phyloP scores from a whole-genome alignment of 2,113 vertebrate species.

The Bothrops jararaca region DNA sequence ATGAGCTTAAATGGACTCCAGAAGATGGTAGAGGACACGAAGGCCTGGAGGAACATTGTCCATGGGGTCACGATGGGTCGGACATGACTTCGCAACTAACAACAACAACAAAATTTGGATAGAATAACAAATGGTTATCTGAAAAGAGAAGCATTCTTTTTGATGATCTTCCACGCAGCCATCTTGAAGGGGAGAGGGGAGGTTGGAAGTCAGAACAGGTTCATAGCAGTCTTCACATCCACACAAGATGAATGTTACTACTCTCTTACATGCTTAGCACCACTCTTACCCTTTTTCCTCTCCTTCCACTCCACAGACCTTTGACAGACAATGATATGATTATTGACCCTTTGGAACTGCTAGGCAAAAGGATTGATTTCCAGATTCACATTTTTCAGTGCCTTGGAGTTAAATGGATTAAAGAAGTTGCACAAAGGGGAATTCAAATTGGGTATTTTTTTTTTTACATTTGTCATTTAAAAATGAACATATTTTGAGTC shows the following conservation, averaged over 20 bases:
- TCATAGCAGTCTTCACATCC: not conserved
- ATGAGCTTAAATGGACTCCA: too few relatives aligned
- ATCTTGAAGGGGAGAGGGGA: not conserved
- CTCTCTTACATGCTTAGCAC: not conserved
- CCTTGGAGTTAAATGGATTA: slow-evolving; percentile 82
- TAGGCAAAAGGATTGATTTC: slow-evolving; percentile 81
- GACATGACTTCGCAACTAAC: too few relatives aligned
- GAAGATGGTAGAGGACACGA: too few relatives aligned
- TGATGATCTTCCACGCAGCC: not conserved
- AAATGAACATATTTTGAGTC: not conserved
- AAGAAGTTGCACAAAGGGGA: slow-evolving; percentile 72
- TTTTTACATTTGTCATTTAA: not conserved
- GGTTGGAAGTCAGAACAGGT: not conserved
- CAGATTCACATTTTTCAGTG: slow-evolving; percentile 78
- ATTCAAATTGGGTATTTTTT: slow-evolving; percentile 77
- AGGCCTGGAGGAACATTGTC: too few relatives aligned
- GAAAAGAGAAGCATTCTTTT: not conserved
- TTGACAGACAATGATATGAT: slow-evolving; percentile 79
- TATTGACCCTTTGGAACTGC: slow-evolving; percentile 79
- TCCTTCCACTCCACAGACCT: slow-evolving; percentile 55
- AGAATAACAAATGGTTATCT: not conserved
- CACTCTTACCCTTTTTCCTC: not conserved
- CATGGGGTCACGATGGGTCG: too few relatives aligned
- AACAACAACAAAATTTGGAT: not conserved
- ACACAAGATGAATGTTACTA: too few relatives aligned